Evolutionary conservation across 2,113 vertebrate genomes (phyloP).

Genomic region (Cyprinodon tularosa): DNA sequence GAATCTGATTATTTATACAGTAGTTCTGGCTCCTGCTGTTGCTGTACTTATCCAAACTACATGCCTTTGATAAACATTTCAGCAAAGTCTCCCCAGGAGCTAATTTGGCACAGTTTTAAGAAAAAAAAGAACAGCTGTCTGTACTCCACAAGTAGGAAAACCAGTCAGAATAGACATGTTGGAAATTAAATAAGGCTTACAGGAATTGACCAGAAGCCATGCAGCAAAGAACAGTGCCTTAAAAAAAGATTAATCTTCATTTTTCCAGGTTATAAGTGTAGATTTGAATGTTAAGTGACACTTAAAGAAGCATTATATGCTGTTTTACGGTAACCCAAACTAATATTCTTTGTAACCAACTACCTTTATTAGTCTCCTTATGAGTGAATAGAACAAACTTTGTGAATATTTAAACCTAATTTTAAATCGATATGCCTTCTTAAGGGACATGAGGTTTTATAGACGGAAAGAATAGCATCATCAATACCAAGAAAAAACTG

Average conservation of each 20-base stretch:
- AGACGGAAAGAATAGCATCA: no score
- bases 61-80: neutral
- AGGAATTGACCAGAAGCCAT: neutral
- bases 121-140: neutral
- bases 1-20: neutral
- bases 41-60: neutral
- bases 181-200: neutral
- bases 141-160: neutral
- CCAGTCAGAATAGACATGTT: neutral
- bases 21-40: neutral
- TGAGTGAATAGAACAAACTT: neutral
- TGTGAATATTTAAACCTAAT: no score
- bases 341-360: neutral
- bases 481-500: no score
- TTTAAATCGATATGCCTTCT: no score
- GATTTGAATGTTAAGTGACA: neutral
- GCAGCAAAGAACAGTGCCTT: neutral
- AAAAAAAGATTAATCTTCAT: neutral
- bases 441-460: no score
- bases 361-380: neutral
- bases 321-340: neutral
- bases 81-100: neutral
- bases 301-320: neutral
- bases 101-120: neutral
- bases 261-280: neutral